A percentile compares a stretch with the other conserved stretches of the same genome.
Evolutionary conservation across 2,797 vertebrate genomes (phyloP).

Genomic region (Vireo griseus): DNA sequence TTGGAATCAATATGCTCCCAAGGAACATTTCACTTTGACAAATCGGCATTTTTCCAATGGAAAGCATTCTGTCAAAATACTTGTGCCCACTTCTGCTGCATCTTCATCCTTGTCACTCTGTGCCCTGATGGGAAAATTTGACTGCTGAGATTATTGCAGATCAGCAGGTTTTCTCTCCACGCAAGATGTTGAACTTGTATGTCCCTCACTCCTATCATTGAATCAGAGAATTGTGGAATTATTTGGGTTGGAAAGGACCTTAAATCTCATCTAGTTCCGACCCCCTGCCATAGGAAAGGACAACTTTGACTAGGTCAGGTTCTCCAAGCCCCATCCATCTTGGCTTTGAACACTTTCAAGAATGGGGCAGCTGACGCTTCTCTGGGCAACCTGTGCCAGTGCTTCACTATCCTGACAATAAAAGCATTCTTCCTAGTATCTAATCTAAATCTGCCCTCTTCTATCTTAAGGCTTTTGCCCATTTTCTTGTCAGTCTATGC

Average conservation of each 20-base stretch:
- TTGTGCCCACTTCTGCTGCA: not conserved
- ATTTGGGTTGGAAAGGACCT: not conserved
- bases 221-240: not conserved
- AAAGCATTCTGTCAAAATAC: conserved; percentile 2
- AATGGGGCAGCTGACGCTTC: not conserved
- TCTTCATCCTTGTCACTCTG: not conserved
- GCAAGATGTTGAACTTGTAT: not conserved
- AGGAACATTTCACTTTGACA: not conserved
- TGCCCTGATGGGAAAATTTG: not conserved
- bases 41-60: not conserved
- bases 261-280: not conserved
- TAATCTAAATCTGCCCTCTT: not conserved
- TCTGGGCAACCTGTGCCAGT: not conserved
- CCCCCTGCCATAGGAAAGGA: not conserved
- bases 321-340: not conserved
- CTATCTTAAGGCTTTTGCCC: not conserved
- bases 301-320: not conserved
- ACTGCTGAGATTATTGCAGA: not conserved
- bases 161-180: not conserved
- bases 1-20: fast-evolving
- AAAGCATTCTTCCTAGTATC: not conserved
- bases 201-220: fast-evolving
- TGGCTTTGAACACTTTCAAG: not conserved
- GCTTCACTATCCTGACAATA: too few relatives aligned
- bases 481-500: too few relatives aligned